A percentile compares a stretch with the other conserved stretches of the same genome.
Conservation (phyloP, 2,888 invertebrate genomes). For the Drosophila rubida region DNA sequence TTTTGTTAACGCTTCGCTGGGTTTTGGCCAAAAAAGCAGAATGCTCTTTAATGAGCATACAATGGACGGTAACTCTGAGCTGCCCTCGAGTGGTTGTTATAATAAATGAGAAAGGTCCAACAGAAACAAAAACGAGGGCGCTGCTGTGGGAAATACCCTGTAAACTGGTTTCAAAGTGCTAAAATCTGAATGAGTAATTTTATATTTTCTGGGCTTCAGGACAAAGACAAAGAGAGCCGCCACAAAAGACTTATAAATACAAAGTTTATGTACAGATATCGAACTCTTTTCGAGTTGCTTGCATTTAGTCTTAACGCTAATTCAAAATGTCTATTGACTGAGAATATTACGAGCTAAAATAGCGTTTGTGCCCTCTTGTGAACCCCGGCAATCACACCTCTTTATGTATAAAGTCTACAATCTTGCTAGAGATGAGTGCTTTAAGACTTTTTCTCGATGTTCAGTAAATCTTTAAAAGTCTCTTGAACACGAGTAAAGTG, state of each 20-base stretch:
- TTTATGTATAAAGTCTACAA: not conserved
- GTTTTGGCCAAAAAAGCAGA: slow-evolving; percentile 17
- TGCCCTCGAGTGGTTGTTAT: slow-evolving; percentile 3
- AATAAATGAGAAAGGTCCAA: not conserved
- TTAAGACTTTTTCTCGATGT: too few relatives aligned
- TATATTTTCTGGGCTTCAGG: not conserved
- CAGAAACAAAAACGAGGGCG: not conserved
- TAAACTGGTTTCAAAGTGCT: not conserved
- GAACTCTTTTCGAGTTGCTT: not conserved
- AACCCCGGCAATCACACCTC: not conserved
- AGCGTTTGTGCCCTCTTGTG: too few relatives aligned
- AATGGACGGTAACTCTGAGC: not conserved
- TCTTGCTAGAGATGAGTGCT: not conserved
- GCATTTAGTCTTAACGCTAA: not conserved
- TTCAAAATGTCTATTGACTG: not conserved
- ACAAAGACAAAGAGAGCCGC: not conserved
- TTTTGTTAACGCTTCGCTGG: slow-evolving; percentile 44
- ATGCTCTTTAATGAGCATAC: not conserved
- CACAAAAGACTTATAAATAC: not conserved
- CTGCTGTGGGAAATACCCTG: slow-evolving; percentile 17
- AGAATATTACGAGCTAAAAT: not conserved
- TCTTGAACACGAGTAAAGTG: too few relatives aligned
- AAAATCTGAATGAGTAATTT: not conserved
- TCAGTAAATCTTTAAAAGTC: too few relatives aligned
- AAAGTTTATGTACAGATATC: too few relatives aligned